These are phyloP conservation scores for Pantherophis guttatus DNA, from an alignment of 2,113 vertebrate species.

Conservation along the genomic window DNA sequence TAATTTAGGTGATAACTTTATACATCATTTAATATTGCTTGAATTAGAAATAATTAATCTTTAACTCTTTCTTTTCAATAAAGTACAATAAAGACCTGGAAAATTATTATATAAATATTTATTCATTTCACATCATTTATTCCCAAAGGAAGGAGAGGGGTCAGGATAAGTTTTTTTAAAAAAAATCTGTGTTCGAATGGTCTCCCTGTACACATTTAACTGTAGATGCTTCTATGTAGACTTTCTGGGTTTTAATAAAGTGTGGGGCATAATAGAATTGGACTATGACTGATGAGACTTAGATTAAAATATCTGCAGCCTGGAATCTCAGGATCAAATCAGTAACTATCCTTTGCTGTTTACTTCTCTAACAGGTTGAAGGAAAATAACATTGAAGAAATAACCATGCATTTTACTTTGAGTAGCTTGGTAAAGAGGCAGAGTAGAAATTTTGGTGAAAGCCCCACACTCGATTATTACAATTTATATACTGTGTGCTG, in stretches of 20 bases:
- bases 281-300: neutral
- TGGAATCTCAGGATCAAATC: neutral
- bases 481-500: neutral
- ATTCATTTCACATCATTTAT: neutral
- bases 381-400: neutral
- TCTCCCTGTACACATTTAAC: no score
- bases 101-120: neutral
- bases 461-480: neutral
- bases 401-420: neutral
- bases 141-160: neutral
- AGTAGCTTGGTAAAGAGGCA: neutral
- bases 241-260: neutral
- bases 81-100: neutral
- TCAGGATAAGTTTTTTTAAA: neutral
- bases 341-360: neutral
- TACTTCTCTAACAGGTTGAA: neutral
- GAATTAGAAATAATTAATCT: neutral
- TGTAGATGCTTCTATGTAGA: neutral
- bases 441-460: neutral
- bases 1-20: conserved; percentile 34
- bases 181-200: neutral
- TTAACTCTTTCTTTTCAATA: neutral
- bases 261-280: neutral
- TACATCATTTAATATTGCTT: neutral
- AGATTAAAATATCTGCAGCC: neutral